phyloP scores from a whole-genome alignment of 2,113 vertebrate species.

The Amazona guildingii region DNA sequence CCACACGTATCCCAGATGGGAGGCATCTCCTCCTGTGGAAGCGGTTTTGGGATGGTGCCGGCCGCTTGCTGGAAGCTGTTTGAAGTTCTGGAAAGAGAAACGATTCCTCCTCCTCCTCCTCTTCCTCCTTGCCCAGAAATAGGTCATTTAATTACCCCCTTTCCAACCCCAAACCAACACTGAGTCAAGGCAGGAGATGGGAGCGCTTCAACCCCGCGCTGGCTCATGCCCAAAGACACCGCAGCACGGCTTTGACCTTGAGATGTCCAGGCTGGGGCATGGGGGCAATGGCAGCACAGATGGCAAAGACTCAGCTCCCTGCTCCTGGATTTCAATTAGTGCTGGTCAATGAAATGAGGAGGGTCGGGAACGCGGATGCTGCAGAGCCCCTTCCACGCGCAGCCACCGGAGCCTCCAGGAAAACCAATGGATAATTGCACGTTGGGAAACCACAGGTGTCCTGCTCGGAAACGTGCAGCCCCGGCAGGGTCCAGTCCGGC shows the following conservation, averaged over 20 bases:
- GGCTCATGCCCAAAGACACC: neutral
- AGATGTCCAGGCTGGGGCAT: neutral
- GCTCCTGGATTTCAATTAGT: neutral
- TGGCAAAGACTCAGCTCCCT: neutral
- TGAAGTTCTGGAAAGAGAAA: conserved; percentile 11
- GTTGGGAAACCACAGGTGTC: neutral
- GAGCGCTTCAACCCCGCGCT: neutral
- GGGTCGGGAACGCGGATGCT: fast-evolving
- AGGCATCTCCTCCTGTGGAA: neutral
- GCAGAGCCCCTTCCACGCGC: fast-evolving
- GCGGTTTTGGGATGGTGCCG: neutral
- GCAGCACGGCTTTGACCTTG: neutral
- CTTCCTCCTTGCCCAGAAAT: conserved; percentile 32
- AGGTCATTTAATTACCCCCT: conserved; percentile 45
- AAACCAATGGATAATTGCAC: neutral
- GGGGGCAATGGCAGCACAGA: neutral
- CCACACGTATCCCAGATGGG: neutral
- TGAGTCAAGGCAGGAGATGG: conserved; percentile 10
- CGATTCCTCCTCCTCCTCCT: neutral
- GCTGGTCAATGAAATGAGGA: neutral
- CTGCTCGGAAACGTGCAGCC: neutral
- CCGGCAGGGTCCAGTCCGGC: fast-evolving
- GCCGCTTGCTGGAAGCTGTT: neutral
- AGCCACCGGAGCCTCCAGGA: neutral
- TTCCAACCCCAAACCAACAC: neutral